A percentile compares a stretch with the other conserved stretches of the same genome.
Conservation (phyloP, 2,113 vertebrate species). For the Podarcis muralis region DNA sequence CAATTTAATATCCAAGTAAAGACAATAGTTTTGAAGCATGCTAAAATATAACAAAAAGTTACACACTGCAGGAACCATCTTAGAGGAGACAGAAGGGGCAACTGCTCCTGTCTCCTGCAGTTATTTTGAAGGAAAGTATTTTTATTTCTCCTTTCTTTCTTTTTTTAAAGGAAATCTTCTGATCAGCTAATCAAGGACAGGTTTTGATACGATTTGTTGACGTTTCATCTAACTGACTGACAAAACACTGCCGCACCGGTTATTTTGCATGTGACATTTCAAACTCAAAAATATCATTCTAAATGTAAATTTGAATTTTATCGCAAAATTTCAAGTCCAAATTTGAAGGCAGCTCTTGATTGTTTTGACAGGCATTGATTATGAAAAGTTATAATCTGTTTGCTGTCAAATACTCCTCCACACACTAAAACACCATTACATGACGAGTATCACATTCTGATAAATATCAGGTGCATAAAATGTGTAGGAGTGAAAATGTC, state of each 20-base stretch:
- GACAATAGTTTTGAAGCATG: neutral
- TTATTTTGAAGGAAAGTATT: neutral
- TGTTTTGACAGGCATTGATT: neutral
- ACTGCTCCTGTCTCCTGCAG: neutral
- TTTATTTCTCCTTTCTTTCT: too few relatives aligned
- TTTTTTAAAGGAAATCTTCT: neutral
- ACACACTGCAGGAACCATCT: neutral
- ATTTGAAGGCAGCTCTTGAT: too few relatives aligned
- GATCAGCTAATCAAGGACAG: neutral
- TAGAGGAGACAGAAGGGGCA: neutral
- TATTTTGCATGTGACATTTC: neutral
- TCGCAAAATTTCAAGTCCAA: too few relatives aligned
- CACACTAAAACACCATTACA: neutral
- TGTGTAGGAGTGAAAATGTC: neutral
- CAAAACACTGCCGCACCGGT: neutral
- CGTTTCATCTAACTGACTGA: neutral
- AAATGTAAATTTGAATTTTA: neutral
- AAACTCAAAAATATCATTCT: neutral
- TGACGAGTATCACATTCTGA: neutral
- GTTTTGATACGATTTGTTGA: neutral
- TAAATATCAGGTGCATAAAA: neutral
- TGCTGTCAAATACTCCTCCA: neutral
- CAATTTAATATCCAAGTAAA: neutral
- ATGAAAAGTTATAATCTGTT: neutral
- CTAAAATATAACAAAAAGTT: too few relatives aligned